A percentile compares a stretch with the other conserved stretches of the same genome.
These are phyloP conservation scores for Achlya flavicornis DNA, from an alignment of 2,888 invertebrate species.

Conservation along the genomic window DNA sequence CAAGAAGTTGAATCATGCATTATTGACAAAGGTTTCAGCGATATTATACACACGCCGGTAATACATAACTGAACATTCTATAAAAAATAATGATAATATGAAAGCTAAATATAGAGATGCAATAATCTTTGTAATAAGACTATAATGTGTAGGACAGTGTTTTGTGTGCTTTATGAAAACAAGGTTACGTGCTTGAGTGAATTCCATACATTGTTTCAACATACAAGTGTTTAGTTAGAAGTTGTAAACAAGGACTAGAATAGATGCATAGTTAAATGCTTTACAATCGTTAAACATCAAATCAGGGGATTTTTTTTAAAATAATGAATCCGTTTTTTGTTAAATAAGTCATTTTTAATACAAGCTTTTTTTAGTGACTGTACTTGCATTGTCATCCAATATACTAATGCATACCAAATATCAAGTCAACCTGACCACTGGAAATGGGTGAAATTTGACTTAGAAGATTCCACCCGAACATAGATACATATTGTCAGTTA, in stretches of 20 bases:
- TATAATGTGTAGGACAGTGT: background rate
- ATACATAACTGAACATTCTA: background rate
- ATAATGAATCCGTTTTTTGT: too few species aligned
- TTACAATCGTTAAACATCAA: background rate
- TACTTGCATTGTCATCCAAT: too few species aligned
- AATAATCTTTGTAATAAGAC: background rate
- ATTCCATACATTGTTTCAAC: too few species aligned
- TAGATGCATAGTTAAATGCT: background rate
- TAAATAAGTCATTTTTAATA: too few species aligned
- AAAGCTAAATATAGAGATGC: background rate
- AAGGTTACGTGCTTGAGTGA: background rate
- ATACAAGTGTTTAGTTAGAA: background rate
- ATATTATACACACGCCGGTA: background rate
- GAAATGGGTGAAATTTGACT: too few species aligned
- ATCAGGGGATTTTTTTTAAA: too few species aligned
- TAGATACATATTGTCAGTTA: too few species aligned
- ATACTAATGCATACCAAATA: too few species aligned
- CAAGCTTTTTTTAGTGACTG: too few species aligned
- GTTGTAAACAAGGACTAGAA: background rate
- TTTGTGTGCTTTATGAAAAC: background rate
- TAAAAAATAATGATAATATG: background rate
- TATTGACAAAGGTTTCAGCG: constrained; percentile 4
- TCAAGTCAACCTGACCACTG: too few species aligned
- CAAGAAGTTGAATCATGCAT: constrained; percentile 12
- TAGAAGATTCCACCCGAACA: too few species aligned